A percentile compares a stretch with the other conserved stretches of the same genome.
Evolutionary conservation across 2,113 vertebrate genomes (phyloP).

Genomic region (Pimephales promelas): DNA sequence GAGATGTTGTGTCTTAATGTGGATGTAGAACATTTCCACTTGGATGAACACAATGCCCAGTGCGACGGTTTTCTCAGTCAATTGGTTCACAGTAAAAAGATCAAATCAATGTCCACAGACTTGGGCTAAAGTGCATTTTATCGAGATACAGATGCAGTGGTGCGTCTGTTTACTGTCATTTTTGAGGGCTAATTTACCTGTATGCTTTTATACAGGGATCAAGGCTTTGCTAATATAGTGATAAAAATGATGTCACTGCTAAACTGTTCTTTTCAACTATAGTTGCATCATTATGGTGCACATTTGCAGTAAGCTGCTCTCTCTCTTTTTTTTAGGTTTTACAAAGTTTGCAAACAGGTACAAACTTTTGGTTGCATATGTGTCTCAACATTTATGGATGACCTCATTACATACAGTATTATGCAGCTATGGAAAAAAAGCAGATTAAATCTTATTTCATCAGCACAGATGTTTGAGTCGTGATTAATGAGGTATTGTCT

Average conservation of each 20-base stretch:
- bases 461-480: constrained; percentile 28
- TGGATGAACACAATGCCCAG: constrained; percentile 27
- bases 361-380: background rate
- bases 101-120: constrained; percentile 51
- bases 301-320: background rate
- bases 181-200: background rate
- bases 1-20: constrained; percentile 31
- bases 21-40: constrained; percentile 27
- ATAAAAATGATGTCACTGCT: too few relatives aligned
- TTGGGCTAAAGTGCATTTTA: constrained; percentile 48
- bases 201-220: background rate
- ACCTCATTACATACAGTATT: background rate
- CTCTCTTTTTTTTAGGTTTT: background rate
- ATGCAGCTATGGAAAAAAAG: background rate
- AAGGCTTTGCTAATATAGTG: background rate
- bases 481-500: constrained; percentile 46
- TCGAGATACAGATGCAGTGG: constrained; percentile 12
- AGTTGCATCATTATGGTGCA: too few relatives aligned
- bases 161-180: background rate
- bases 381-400: background rate
- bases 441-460: background rate
- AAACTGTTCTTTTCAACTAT: too few relatives aligned
- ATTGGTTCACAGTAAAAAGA: constrained; percentile 38
- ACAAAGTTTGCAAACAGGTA: background rate
- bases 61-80: constrained; percentile 38